Base-by-base conservation (phyloP, 2,888 invertebrate species). In the Andrena trimmerana region DNA sequence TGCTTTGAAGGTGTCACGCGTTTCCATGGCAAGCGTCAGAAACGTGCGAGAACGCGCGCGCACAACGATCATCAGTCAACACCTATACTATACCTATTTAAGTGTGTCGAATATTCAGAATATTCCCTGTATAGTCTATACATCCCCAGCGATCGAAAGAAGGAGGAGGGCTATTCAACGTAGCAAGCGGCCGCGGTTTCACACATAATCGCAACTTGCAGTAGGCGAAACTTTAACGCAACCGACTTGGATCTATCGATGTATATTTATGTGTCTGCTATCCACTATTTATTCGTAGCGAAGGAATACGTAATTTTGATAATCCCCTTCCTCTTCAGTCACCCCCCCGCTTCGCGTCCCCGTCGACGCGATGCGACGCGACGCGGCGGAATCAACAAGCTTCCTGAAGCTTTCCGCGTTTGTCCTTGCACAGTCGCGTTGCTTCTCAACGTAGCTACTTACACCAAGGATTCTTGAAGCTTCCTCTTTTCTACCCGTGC, bases 181-280 rank as follows among this genome's bases (percentile, higher is more conserved):
- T 36, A 36, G 36, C 36, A 10, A 36, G 2, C 52, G 2, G 7
- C 2, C 20, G 7, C 54, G 54, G 42, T 42, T 7, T 24, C 57
- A 3, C 24, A 0, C 57, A 20, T 57, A 27, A 24, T 57, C 24
- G 24, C 13, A 24, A 20, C 4, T 57, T 24, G 10, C 24, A 10
- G 54, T 57, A 57, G 54, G 10, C 8, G 54, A 57, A 57, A 57
- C 10, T 57, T 24, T 24, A 57, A 57, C 57, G 27, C 70, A 71
- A 78, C 68, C 67, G 81, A 81, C 70, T 77, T 73, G 60, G 71
- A 69, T 16, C 52, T 77, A 57, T 66, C 27, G 48, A 29, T 57
- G 57, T 78, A 70, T 67, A 48, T 68, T 36, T 77, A 36, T 73
- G 50, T 73, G 50, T 73, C 60, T 72, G 65, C 36, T 57, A 57